Conservation (phyloP, 2,888 invertebrate species). For the Calephelis perditalis region DNA sequence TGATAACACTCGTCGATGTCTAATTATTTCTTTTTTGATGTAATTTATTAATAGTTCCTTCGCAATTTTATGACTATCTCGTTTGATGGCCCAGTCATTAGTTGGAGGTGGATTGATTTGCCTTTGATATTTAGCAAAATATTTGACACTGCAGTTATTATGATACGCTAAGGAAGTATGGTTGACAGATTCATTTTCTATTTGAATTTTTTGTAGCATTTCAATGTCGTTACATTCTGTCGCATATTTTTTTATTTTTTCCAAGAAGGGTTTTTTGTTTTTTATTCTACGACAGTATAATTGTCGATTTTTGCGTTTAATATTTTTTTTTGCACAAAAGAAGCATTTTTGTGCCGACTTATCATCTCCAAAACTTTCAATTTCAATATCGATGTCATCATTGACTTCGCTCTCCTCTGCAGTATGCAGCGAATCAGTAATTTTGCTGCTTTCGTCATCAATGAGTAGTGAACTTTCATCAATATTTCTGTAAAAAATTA, state of each 20-base stretch:
- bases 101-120: constrained; percentile 4
- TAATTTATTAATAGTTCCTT: neutral
- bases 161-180: constrained; percentile 11
- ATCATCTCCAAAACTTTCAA: constrained; percentile 11
- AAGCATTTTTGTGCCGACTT: neutral
- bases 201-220: constrained; percentile 11
- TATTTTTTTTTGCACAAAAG: no score
- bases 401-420: constrained; percentile 2
- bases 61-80: no score
- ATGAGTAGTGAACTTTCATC: no score
- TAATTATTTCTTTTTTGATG: constrained; percentile 4
- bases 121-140: constrained; percentile 15
- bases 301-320: constrained; percentile 11
- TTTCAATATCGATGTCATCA: neutral
- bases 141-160: constrained; percentile 12
- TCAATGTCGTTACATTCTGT: constrained; percentile 10
- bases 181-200: constrained; percentile 13
- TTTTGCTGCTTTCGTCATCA: no score
- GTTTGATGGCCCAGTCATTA: no score
- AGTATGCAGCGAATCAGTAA: neutral
- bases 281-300: constrained; percentile 13
- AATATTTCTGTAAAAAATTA: no score
- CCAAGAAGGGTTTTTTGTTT: constrained; percentile 13
- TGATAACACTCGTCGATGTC: constrained; percentile 10
- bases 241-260: constrained; percentile 15